phyloP scores from a whole-genome alignment of 2,797 vertebrate species.

The Saxicola maurus region DNA sequence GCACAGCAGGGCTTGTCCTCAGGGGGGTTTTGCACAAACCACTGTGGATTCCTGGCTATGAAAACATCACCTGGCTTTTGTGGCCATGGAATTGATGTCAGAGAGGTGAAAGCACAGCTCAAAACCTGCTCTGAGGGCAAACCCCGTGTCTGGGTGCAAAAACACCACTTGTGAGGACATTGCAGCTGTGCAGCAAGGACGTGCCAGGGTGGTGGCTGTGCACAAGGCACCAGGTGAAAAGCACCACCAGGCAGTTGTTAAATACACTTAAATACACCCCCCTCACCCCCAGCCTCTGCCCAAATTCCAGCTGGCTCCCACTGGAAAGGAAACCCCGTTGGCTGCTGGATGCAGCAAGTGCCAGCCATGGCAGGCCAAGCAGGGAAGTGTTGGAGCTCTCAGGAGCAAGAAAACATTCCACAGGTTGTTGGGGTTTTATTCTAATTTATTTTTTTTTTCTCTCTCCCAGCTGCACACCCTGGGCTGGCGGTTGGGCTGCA shows the following conservation, averaged over 20 bases:
- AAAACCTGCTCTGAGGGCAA: not conserved
- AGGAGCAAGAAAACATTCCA: slow-evolving; percentile 57
- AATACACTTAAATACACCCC: not conserved
- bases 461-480: slow-evolving; percentile 44
- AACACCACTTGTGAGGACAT: rapidly evolving
- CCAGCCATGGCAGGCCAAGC: not conserved
- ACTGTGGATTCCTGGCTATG: not conserved
- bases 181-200: rapidly evolving
- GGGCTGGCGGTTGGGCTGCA: slow-evolving; percentile 8
- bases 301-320: not conserved
- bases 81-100: not conserved
- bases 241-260: not conserved
- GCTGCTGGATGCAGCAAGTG: not conserved
- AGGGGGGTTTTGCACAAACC: not conserved
- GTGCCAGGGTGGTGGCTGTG: not conserved
- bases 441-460: too few relatives aligned
- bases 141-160: rapidly evolving
- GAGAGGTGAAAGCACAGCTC: not conserved
- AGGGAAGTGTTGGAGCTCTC: not conserved
- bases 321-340: not conserved
- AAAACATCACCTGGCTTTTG: rapidly evolving
- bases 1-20: not conserved
- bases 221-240: not conserved
- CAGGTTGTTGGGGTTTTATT: slow-evolving; percentile 7
- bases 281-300: not conserved